Conservation (phyloP, 2,113 vertebrate genomes). For the Leptosomus discolor region DNA sequence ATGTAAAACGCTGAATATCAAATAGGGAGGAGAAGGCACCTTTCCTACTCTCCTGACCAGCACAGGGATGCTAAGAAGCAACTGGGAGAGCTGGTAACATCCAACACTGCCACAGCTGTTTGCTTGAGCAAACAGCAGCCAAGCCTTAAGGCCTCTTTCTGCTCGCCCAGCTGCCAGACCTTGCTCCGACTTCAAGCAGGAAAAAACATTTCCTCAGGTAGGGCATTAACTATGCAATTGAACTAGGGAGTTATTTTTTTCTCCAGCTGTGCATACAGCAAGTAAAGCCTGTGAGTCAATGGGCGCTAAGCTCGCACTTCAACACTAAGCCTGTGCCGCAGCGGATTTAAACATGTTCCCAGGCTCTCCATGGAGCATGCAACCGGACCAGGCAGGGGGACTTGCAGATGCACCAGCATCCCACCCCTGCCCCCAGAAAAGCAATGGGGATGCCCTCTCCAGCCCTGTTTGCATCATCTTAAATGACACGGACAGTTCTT, state of each 20-base stretch:
- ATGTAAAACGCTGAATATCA: background rate
- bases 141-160: background rate
- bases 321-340: accelerated
- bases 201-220: constrained; percentile 23
- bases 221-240: background rate
- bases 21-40: accelerated
- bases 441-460: no score
- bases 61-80: background rate
- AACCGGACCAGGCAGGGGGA: background rate
- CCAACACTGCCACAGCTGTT: background rate
- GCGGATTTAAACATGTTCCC: background rate
- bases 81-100: background rate
- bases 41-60: background rate
- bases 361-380: accelerated
- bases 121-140: background rate
- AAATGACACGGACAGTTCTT: accelerated
- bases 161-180: background rate
- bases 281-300: background rate
- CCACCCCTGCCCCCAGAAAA: background rate
- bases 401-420: background rate
- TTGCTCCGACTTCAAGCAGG: background rate
- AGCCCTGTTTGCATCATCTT: background rate
- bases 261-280: constrained; percentile 6
- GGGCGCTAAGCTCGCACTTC: background rate
- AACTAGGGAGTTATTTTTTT: background rate